Conservation (phyloP, 2,888 invertebrate species). For the Chironomus tentans region DNA sequence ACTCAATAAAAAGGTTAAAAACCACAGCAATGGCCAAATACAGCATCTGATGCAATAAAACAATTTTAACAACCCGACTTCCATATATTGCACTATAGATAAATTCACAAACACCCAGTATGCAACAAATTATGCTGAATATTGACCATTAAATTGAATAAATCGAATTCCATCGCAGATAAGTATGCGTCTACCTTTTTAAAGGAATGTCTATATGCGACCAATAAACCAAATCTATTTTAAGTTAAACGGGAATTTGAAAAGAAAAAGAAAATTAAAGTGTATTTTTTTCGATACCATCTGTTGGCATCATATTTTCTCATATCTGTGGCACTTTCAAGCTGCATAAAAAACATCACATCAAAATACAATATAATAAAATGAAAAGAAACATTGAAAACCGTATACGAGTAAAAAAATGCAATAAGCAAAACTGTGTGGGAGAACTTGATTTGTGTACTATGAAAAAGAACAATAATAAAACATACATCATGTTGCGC, state of each 20-base stretch:
- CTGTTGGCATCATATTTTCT: conserved; percentile 16
- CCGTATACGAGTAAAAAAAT: background rate
- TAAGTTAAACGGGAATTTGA: too few species aligned
- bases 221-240: background rate
- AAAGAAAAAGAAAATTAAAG: background rate
- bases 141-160: background rate
- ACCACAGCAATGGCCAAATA: background rate
- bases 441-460: conserved; percentile 29
- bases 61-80: too few species aligned
- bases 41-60: background rate
- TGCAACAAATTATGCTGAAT: background rate
- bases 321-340: background rate
- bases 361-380: background rate
- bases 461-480: conserved; percentile 12
- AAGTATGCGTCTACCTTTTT: background rate
- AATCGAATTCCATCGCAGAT: background rate
- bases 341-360: background rate
- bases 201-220: background rate
- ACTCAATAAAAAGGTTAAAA: background rate
- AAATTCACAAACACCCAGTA: background rate
- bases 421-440: conserved; percentile 16
- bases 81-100: too few species aligned
- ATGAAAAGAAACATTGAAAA: background rate
- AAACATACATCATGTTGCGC: conserved; percentile 22
- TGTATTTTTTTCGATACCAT: background rate